Percentiles rank a stretch among this genome's conserved stretches.
Conservation (phyloP, 1,140 invertebrate species). For the Macrobrachium nipponense region DNA sequence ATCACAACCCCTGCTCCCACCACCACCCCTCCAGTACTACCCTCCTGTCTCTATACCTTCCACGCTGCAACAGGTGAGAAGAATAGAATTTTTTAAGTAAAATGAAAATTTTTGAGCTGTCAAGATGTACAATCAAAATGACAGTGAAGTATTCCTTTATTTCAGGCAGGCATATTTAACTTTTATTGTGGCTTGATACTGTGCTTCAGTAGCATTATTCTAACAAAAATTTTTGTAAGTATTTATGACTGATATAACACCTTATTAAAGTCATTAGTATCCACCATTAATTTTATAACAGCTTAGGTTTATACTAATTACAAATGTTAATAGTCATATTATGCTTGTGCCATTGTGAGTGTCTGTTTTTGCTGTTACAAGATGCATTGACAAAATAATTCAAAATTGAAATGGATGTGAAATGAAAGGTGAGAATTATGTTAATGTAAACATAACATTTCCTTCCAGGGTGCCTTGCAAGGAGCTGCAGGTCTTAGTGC, state of each 20-base stretch:
- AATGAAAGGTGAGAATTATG: no score
- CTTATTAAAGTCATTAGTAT: no score
- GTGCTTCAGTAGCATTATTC: conserved; percentile 2
- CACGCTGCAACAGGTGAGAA: conserved; percentile 61
- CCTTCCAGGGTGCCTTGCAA: conserved; percentile 32
- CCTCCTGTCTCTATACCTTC: conserved; percentile 64
- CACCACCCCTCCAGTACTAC: conserved; percentile 66
- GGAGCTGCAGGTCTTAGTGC: conserved; percentile 29
- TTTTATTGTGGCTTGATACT: neutral
- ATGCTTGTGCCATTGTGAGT: no score
- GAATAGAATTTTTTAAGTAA: neutral
- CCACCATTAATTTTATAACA: no score
- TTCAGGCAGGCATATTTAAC: neutral
- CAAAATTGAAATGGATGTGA: no score
- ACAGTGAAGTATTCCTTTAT: neutral
- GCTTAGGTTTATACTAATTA: no score
- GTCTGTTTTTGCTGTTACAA: no score
- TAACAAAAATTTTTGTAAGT: no score
- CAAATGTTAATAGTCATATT: no score
- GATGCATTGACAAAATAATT: no score
- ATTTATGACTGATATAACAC: no score
- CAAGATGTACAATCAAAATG: no score
- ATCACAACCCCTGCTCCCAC: conserved; percentile 59
- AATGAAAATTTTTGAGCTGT: neutral
- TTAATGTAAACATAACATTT: neutral